These are phyloP conservation scores for Leptestheria dahalacensis DNA, from an alignment of 1,140 invertebrate species.

Conservation along the genomic window DNA sequence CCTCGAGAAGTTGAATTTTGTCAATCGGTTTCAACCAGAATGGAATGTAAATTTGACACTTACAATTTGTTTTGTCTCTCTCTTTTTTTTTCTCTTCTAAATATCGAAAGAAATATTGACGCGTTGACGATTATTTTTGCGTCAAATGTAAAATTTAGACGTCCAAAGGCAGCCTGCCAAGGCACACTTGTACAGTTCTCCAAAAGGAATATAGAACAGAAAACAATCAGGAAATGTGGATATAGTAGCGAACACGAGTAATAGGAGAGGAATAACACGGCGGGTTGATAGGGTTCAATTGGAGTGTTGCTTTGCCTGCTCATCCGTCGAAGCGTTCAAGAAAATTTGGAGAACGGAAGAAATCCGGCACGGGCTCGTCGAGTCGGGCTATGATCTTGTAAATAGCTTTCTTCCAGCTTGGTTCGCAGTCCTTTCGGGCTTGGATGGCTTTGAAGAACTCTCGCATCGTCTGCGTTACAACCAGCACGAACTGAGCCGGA, in stretches of 20 bases:
- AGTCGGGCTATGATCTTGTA: conserved; percentile 98
- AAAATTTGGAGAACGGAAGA: conserved; percentile 98
- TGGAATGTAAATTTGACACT: too few species aligned
- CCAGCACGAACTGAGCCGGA: conserved; percentile 87
- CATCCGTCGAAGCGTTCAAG: conserved; percentile 54
- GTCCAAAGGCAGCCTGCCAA: background rate
- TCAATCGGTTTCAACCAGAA: too few species aligned
- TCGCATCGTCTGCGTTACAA: conserved; percentile 88
- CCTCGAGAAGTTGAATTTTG: background rate
- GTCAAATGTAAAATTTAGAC: background rate
- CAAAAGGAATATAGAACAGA: too few species aligned
- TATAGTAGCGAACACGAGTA: too few species aligned
- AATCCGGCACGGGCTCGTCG: conserved; percentile 96
- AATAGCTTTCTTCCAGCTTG: conserved; percentile 99
- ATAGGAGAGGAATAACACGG: too few species aligned
- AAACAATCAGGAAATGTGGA: too few species aligned
- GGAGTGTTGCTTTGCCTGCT: conserved; percentile 36
- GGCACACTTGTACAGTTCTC: background rate
- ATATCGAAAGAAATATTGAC: background rate
- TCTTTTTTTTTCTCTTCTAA: background rate
- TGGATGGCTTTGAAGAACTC: conserved; percentile 98
- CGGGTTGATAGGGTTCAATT: conserved; percentile 46
- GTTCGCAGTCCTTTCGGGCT: conserved; percentile 87
- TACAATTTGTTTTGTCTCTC: too few species aligned
- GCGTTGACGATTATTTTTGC: background rate